Base-by-base conservation (phyloP, 2,888 invertebrate species). In the Netelia fuscicornis region DNA sequence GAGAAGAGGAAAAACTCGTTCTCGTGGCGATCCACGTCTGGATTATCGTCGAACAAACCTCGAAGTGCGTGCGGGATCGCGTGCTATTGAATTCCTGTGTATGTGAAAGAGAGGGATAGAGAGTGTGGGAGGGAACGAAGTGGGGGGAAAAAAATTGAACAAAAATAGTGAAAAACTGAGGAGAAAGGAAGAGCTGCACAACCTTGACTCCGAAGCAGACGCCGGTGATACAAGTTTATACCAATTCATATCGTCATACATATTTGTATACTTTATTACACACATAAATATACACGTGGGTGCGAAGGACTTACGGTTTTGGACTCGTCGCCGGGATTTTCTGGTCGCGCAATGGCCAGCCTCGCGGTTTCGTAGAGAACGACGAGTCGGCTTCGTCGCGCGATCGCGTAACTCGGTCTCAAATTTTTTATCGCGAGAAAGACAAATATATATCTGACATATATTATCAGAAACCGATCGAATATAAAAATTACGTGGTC, bases 321-420 rank as follows among this genome's bases (percentile, higher is more conserved):
- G 67, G 74, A 72, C 74, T 81, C 74, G 81, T 74, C 70, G 81
- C 81, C 44, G 54, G 56, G 70, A 52, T 64, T 71, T 58, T 71
- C 80, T 82, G 81, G 75, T 58, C 79, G 71, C 65, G 75, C 75
- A 71, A 81, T 54, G 75, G 44, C 77, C 84, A 64, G 42, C 62
- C 11, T 78, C 70, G 81, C 52, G 78, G 64, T 84, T 78, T 65
- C 70, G 67, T 80, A 65, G 71, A 8, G 37, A 23, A 65, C 25
- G 48, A 58, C 56, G 74, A 30, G 65, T 58, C 74, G 44, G 77
- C 74, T 58, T 11, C 37, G 52, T 79, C 74, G 60, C n/a, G 65
- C 54, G 13, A n/a, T 81, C 58, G 30, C 44, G 2, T 58, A 23
- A 58, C 20, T 17, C 58, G 58, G 17, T 17, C 37, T 37, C 37